Percentiles rank a stretch among this genome's conserved stretches.
These are phyloP conservation scores for Selenia dentaria DNA, from an alignment of 2,888 invertebrate genomes.

Conservation along the genomic window DNA sequence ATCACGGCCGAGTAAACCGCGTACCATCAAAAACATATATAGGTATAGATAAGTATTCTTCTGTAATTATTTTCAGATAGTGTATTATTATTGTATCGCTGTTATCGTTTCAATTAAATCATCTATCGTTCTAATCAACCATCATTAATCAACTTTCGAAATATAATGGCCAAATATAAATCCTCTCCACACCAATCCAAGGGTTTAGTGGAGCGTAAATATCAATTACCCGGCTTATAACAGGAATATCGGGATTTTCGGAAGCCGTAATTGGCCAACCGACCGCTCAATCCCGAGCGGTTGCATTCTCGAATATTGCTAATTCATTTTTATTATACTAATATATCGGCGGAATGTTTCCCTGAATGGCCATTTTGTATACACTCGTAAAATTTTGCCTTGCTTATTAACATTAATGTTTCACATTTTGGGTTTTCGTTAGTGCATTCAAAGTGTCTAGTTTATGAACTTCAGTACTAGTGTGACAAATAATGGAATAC, in stretches of 20 bases:
- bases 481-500: too few relatives aligned
- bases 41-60: too few relatives aligned
- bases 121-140: neutral
- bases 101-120: too few relatives aligned
- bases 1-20: too few relatives aligned
- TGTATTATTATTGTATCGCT: too few relatives aligned
- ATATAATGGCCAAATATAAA: conserved; percentile 55
- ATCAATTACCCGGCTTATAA: conserved; percentile 73
- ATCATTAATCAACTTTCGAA: conserved; percentile 14
- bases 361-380: conserved; percentile 53
- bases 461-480: too few relatives aligned
- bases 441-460: neutral
- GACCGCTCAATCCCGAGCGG: conserved; percentile 41
- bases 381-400: conserved; percentile 53
- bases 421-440: conserved; percentile 18
- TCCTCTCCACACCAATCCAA: conserved; percentile 47
- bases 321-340: conserved; percentile 74
- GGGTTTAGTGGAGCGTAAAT: conserved; percentile 74
- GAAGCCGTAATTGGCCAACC: conserved; percentile 62
- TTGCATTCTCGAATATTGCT: conserved; percentile 69
- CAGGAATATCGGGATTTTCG: conserved; percentile 52
- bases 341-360: conserved; percentile 54
- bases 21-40: too few relatives aligned
- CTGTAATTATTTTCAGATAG: too few relatives aligned
- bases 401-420: conserved; percentile 47